phyloP scores from a whole-genome alignment of 2,113 vertebrate species.

The Eulacestoma nigropectus region DNA sequence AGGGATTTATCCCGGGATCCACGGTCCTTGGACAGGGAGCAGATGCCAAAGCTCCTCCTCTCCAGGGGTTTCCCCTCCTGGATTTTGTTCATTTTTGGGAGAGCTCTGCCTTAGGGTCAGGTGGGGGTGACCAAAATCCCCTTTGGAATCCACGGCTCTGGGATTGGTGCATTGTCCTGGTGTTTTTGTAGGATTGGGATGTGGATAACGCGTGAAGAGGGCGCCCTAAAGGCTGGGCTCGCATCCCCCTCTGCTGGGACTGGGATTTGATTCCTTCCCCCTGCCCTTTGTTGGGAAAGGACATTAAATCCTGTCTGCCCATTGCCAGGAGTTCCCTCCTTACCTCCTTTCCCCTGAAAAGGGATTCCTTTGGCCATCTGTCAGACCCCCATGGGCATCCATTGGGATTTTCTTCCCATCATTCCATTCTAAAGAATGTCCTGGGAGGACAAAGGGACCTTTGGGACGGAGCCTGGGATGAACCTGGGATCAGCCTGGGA shows the following conservation, averaged over 20 bases:
- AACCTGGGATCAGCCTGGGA: background rate
- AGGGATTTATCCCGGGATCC: background rate
- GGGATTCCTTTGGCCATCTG: background rate
- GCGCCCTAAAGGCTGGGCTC: background rate
- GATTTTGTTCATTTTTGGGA: background rate
- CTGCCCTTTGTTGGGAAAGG: background rate
- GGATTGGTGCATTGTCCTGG: background rate
- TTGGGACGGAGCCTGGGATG: no score
- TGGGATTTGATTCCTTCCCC: background rate
- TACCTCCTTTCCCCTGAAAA: background rate
- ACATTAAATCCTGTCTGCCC: background rate
- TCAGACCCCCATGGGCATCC: background rate
- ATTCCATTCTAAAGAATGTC: background rate
- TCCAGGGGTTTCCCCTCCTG: rapidly evolving
- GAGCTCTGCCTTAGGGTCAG: rapidly evolving
- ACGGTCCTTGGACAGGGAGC: background rate
- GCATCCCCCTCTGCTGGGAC: background rate
- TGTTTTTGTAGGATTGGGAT: background rate
- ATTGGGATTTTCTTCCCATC: background rate
- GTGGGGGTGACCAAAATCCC: no score
- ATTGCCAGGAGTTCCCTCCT: background rate
- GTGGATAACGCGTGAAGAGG: rapidly evolving
- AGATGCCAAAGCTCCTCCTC: background rate
- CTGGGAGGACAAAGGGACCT: background rate
- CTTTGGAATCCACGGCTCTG: rapidly evolving